Evolutionary conservation across 2,888 invertebrate genomes (phyloP).

Genomic region (Polyommatus icarus): DNA sequence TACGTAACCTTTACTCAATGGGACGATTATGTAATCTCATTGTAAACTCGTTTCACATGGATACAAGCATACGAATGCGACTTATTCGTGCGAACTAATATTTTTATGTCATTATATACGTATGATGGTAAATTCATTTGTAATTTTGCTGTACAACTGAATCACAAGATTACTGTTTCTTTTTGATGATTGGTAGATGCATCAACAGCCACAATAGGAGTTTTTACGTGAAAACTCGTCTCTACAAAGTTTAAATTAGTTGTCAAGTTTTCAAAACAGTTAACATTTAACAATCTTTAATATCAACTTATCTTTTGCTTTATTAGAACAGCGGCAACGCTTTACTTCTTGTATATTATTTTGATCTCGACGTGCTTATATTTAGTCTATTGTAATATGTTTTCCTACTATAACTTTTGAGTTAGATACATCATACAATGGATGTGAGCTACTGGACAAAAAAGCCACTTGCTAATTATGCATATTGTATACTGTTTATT

Average conservation of each 20-base stretch:
- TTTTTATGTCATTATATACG: conserved; percentile 27
- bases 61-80: conserved; percentile 34
- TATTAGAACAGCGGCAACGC: too few species aligned
- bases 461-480: not conserved
- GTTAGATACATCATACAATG: not conserved
- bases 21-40: conserved; percentile 49
- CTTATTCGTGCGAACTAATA: conserved; percentile 28
- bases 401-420: not conserved
- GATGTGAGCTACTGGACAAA: not conserved
- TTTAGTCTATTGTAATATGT: not conserved
- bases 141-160: not conserved
- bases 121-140: conserved; percentile 11
- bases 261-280: not conserved
- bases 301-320: too few species aligned
- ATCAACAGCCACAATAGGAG: not conserved
- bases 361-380: not conserved
- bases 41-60: conserved; percentile 50
- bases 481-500: conserved; percentile 1
- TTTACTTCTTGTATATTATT: not conserved
- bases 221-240: not conserved
- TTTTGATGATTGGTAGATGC: not conserved
- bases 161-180: not conserved
- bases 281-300: too few species aligned
- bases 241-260: not conserved
- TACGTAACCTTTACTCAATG: conserved; percentile 46